Conservation (phyloP, 2,797 vertebrate genomes). For the Acrossocheilus wenchowensis region DNA sequence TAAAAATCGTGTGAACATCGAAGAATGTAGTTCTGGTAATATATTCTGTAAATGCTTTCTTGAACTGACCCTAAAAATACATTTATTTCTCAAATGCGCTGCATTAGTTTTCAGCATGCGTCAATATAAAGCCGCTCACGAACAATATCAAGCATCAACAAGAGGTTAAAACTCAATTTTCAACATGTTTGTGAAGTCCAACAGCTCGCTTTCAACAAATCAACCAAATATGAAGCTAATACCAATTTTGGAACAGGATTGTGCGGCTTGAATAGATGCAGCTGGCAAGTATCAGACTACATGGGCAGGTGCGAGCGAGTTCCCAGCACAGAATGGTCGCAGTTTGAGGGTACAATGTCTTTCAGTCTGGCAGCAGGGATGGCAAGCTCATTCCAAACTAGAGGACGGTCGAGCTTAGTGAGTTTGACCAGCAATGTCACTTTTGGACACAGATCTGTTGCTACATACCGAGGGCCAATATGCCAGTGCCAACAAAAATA, state of each 20-base stretch:
- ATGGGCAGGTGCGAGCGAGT: slow-evolving; percentile 1
- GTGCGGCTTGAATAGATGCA: neutral
- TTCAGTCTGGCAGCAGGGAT: slow-evolving; percentile 28
- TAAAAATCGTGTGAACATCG: neutral
- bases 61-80: neutral
- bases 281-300: neutral
- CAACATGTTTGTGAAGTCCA: neutral
- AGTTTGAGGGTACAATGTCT: slow-evolving; percentile 18
- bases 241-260: neutral
- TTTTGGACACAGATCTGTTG: slow-evolving; percentile 39
- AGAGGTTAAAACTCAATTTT: slow-evolving; percentile 16
- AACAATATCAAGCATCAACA: neutral
- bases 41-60: neutral
- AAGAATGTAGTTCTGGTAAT: neutral
- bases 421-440: slow-evolving; percentile 17
- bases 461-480: slow-evolving; percentile 20
- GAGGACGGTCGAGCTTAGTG: slow-evolving; percentile 10
- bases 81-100: neutral
- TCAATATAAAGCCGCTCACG: neutral
- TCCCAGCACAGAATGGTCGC: slow-evolving; percentile 23
- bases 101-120: neutral
- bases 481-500: slow-evolving; percentile 30
- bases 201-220: neutral
- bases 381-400: slow-evolving; percentile 22
- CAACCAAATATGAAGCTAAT: slow-evolving; percentile 4